Conservation (phyloP, 2,113 vertebrate species). For the Proterorhinus semilunaris region DNA sequence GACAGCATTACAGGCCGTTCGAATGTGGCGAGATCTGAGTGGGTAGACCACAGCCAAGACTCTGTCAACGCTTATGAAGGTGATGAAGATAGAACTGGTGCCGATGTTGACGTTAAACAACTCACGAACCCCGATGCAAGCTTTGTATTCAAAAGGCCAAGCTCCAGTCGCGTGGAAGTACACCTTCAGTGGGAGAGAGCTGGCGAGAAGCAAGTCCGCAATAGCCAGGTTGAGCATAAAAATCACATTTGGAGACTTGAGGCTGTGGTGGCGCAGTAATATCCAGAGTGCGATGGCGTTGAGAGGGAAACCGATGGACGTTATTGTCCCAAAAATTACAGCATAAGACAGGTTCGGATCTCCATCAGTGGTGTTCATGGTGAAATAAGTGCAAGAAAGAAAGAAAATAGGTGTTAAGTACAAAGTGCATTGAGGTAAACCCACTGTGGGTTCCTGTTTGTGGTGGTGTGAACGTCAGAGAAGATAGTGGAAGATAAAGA, state of each 20-base stretch:
- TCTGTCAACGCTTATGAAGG: slow-evolving; percentile 50
- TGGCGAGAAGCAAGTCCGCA: slow-evolving; percentile 41
- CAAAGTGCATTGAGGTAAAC: not conserved
- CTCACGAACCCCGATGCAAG: not conserved
- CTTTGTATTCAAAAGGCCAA: slow-evolving; percentile 21
- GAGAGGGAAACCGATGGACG: slow-evolving; percentile 35
- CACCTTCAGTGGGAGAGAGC: slow-evolving; percentile 41
- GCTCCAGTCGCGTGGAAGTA: slow-evolving; percentile 14
- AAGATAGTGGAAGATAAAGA: not conserved
- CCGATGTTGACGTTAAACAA: slow-evolving; percentile 34
- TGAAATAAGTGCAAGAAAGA: not conserved
- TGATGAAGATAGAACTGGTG: slow-evolving; percentile 48
- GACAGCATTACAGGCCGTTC: slow-evolving; percentile 12
- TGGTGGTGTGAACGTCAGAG: not conserved
- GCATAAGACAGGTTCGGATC: not conserved
- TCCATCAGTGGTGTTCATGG: not conserved
- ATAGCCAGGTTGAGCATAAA: slow-evolving; percentile 48
- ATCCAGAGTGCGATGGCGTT: slow-evolving; percentile 45
- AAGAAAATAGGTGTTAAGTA: not conserved
- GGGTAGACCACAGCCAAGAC: slow-evolving; percentile 46
- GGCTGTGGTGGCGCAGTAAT: slow-evolving; percentile 29
- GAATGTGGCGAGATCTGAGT: slow-evolving; percentile 31
- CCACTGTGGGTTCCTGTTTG: not conserved
- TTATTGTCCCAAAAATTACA: slow-evolving; percentile 13
- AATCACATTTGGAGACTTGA: slow-evolving; percentile 24